Conservation (phyloP, 1,140 invertebrate species). For the Tetramorium alpestre region DNA sequence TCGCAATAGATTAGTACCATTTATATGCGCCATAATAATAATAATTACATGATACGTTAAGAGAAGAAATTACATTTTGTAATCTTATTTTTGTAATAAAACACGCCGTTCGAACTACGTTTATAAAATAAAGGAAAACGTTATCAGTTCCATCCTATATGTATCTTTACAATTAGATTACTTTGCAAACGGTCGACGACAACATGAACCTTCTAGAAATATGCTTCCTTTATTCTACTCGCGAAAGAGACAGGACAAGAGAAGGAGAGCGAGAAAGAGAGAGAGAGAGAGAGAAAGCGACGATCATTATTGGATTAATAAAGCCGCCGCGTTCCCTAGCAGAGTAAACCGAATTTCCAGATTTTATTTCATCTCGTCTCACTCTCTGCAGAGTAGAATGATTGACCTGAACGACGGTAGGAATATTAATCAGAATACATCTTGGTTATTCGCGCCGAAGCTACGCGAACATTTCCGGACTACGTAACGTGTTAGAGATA, state of each 20-base stretch:
- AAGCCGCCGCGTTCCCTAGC: conserved; percentile 63
- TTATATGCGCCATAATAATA: conserved; percentile 68
- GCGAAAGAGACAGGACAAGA: neutral
- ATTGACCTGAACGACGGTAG: conserved; percentile 48
- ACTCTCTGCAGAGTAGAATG: conserved; percentile 68
- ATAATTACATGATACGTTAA: conserved; percentile 64
- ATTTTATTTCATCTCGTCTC: conserved; percentile 74
- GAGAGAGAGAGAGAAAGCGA: neutral
- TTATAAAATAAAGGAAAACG: conserved; percentile 76
- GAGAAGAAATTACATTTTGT: conserved; percentile 72
- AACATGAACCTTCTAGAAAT: conserved; percentile 17
- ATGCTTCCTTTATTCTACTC: conserved; percentile 42
- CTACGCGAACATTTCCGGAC: conserved; percentile 27
- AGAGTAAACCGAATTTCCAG: conserved; percentile 70
- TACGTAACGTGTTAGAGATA: conserved; percentile 17
- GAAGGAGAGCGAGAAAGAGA: neutral
- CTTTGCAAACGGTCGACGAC: neutral
- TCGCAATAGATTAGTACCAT: conserved; percentile 70
- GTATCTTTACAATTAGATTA: conserved; percentile 15
- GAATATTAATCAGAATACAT: conserved; percentile 72
- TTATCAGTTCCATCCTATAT: conserved; percentile 59
- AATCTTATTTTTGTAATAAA: conserved; percentile 80
- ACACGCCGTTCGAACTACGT: conserved; percentile 69
- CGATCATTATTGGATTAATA: conserved; percentile 71
- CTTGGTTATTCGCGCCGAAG: conserved; percentile 58